phyloP scores from a whole-genome alignment of 2,888 invertebrate genomes.

The Andrena minutula region DNA sequence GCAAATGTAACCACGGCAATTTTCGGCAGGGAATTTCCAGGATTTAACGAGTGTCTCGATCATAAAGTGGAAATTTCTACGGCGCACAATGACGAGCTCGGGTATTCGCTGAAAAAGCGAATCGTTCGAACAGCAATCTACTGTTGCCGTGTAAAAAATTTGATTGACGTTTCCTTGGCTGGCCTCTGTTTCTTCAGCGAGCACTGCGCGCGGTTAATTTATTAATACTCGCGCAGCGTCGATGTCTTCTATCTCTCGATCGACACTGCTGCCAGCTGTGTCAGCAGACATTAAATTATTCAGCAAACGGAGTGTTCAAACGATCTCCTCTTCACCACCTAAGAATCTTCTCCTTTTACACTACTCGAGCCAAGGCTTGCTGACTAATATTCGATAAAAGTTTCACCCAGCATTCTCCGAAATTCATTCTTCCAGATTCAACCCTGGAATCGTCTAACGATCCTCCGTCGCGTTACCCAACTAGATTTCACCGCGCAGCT shows the following conservation, averaged over 20 bases:
- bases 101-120: slow-evolving; percentile 10
- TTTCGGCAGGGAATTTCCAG: background rate
- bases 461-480: background rate
- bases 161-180: slow-evolving; percentile 36
- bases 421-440: slow-evolving; percentile 3
- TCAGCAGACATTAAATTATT: background rate
- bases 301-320: background rate
- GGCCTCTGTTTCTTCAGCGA: slow-evolving; percentile 3
- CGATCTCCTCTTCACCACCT: no score
- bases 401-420: background rate
- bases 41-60: slow-evolving; percentile 8
- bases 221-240: background rate
- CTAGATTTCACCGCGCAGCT: slow-evolving; percentile 18
- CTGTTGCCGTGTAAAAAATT: slow-evolving; percentile 13
- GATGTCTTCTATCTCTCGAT: background rate
- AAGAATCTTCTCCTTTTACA: no score
- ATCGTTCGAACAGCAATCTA: slow-evolving; percentile 7
- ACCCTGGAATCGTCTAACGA: slow-evolving; percentile 15
- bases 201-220: background rate
- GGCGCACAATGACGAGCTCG: background rate
- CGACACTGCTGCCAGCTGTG: background rate
- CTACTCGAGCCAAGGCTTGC: no score
- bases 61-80: background rate
- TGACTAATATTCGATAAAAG: no score
- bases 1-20: background rate